Conservation (phyloP, 1,140 invertebrate genomes). For the Drosophila sp. region DNA sequence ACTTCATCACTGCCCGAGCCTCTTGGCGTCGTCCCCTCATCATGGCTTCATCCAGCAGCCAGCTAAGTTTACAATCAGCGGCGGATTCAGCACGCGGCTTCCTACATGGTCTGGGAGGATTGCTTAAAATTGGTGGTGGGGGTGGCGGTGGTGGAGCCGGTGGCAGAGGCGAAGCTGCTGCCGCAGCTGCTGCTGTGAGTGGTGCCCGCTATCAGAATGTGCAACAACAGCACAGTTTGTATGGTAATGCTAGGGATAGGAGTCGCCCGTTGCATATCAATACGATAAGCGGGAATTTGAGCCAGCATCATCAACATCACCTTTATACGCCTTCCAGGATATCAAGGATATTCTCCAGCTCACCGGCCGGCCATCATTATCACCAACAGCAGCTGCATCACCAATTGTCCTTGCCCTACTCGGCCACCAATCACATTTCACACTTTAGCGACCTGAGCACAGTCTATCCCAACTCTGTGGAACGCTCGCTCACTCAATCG, state of each 20-base stretch:
- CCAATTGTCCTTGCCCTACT: slow-evolving; percentile 83
- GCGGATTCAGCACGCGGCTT: slow-evolving; percentile 74
- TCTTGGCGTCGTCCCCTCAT: slow-evolving; percentile 86
- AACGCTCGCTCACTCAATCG: slow-evolving; percentile 89
- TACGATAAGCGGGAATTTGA: slow-evolving; percentile 66
- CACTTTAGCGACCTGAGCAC: slow-evolving; percentile 93
- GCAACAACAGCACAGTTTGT: slow-evolving; percentile 58
- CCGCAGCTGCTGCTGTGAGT: slow-evolving; percentile 22
- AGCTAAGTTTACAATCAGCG: slow-evolving; percentile 86
- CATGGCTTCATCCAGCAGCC: slow-evolving; percentile 87
- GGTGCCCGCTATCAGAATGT: slow-evolving; percentile 76
- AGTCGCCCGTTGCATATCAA: slow-evolving; percentile 77
- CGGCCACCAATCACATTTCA: slow-evolving; percentile 27
- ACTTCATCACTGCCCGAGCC: slow-evolving; percentile 84
- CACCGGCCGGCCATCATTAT: slow-evolving; percentile 84
- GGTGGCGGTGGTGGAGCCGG: not conserved
- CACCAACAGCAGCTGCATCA: slow-evolving; percentile 37
- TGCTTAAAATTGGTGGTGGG: slow-evolving; percentile 65
- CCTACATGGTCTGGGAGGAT: slow-evolving; percentile 68
- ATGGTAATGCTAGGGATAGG: slow-evolving; percentile 53
- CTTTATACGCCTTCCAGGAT: slow-evolving; percentile 83
- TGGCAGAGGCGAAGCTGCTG: not conserved
- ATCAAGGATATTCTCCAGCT: slow-evolving; percentile 87
- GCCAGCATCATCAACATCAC: slow-evolving; percentile 82
- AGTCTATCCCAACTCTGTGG: slow-evolving; percentile 91